Base-by-base conservation (phyloP, 2,113 vertebrate species). In the Corvus cornix region DNA sequence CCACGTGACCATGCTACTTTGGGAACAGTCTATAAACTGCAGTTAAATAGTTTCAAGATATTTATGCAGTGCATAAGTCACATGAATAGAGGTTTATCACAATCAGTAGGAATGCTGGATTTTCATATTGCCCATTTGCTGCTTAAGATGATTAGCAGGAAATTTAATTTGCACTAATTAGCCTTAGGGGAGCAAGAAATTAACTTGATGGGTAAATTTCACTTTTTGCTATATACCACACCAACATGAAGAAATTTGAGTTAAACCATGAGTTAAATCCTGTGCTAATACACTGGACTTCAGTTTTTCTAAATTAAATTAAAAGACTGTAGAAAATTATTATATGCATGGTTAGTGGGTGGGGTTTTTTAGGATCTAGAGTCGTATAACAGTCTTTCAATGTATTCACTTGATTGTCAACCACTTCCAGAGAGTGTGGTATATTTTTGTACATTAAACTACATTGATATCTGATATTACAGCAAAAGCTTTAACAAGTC, bases 161-260 rank as follows among this genome's bases (percentile, higher is more conserved):
- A 97, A 96, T 95, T 96, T 95, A 97, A 97, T 97, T 96, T 97
- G 87, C 90, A 81, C 91, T 96, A 96, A 98, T 98, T 95, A 95
- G 90, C 91, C 97, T 90, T 94, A 97, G 95, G 92, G 96, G 95
- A 96, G 84, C 77, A 92, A 96, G 87, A 96, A 95, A 97, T 97
- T 97, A 95, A 96, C 84, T 91, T 84, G 89, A 96, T 97, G 92
- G 76, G 79, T 96, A 96, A 97, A 96, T 97, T 92, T 87, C 86
- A 56, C 27, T 10, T 97, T 97, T 96, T 95, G 43, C 53, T 90
- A 17, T 72, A 87, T 91, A 74, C 70, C 80, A 19, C 79, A 75
- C 63, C 19, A 41, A 44, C 56, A 76, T 68, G 70, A 82, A 79
- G 83, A 95, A 96, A 88, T 76, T 88, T 88, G 73, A 88, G 81